Evolutionary conservation across 2,113 vertebrate genomes (phyloP).

Genomic region (Cyprinodon variegatus): DNA sequence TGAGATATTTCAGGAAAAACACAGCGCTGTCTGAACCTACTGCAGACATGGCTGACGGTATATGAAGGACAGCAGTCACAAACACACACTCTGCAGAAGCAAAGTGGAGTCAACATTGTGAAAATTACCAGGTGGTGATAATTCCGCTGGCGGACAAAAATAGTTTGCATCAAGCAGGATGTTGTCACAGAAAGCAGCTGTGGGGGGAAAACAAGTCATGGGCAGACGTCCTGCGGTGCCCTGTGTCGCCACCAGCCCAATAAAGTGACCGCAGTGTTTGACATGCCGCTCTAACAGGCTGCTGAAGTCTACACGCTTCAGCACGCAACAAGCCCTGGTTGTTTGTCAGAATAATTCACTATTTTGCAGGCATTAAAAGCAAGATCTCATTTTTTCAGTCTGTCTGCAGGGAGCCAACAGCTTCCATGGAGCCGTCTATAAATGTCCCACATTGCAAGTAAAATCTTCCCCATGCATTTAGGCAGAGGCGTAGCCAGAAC

Average conservation of each 20-base stretch:
- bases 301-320: constrained; percentile 52
- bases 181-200: constrained; percentile 64
- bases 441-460: neutral
- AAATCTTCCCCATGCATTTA: neutral
- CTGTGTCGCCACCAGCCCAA: constrained; percentile 61
- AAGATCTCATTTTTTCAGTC: neutral
- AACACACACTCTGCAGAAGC: constrained; percentile 37
- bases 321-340: constrained; percentile 38
- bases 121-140: constrained; percentile 70
- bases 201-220: constrained; percentile 57
- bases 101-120: constrained; percentile 53
- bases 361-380: neutral
- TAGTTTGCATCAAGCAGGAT: constrained; percentile 61
- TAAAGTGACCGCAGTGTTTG: constrained; percentile 69
- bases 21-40: constrained; percentile 30
- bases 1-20: constrained; percentile 43
- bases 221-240: constrained; percentile 63
- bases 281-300: constrained; percentile 52
- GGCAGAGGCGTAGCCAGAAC: no score
- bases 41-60: neutral
- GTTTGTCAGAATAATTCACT: constrained; percentile 13
- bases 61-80: constrained; percentile 25
- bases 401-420: neutral
- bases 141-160: constrained; percentile 59
- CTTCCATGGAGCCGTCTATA: neutral